Evolutionary conservation across 2,888 invertebrate genomes (phyloP), one percentile per base, ranked within the genome.

Genomic region (Aleiodes testaceus): DNA sequence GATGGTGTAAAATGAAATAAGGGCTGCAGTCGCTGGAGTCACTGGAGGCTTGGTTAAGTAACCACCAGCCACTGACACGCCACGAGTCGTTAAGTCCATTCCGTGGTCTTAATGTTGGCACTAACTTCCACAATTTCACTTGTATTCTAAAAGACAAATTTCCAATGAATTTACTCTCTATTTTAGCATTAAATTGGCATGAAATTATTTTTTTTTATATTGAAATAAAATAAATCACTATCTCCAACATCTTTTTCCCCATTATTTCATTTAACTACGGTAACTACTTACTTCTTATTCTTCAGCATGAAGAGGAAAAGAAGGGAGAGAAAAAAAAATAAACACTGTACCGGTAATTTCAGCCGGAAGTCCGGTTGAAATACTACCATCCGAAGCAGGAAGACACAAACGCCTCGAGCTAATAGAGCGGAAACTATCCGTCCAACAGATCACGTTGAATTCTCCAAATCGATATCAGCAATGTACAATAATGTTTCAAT

Each of bases 41-140:
- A 49, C 66, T 55, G 72, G 66, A 70, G 73, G 77, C 64, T 74
- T 75, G 75, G 78, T 76, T 75, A 77, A 76, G 74, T 73, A 76
- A 77, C 77, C 79, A 71, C 78, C 42, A 78, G 80, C 78, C 78
- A 79, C 79, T 79, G 78, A 81, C 81, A 79, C 80, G 81, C 80
- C 79, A 82, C 81, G 80, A 82, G 81, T 82, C 82, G 82, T 82
- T 82, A 81, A 82, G 82, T 80, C 81, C 81, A 82, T 81, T 82
- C 79, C 78, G 79, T 79, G 82, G 81, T 82, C 82, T 82, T 82
- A 82, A 82, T 81, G 82, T 80, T 82, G 78, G 81, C 81, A 81
- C 79, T 82, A 82, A 80, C 78, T 81, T 81, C 75, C 65, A 72
- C 49, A 45, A 66, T 63, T 64, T 42, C 66, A 22, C 53, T 11